Percentiles rank a stretch among this genome's conserved stretches.
Conservation (phyloP, 2,888 invertebrate species). For the Meloe dianella region DNA sequence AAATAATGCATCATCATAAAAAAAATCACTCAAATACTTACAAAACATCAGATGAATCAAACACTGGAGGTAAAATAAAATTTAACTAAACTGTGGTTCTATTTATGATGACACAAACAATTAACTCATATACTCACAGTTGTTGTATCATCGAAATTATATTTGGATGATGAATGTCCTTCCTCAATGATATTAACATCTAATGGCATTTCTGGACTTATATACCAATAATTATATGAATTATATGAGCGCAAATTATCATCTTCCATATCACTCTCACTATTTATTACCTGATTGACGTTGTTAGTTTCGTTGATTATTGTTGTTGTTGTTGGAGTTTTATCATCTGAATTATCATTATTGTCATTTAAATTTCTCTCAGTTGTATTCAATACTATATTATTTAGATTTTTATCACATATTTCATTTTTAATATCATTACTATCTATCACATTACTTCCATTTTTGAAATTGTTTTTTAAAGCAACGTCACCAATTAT, state of each 20-base stretch:
- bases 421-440: conserved; percentile 29
- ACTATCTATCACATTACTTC: conserved; percentile 37
- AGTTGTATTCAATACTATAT: conserved; percentile 8
- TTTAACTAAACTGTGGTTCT: conserved; percentile 17
- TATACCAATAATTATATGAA: conserved; percentile 65
- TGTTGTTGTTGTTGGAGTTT: neutral
- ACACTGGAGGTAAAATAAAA: conserved; percentile 12
- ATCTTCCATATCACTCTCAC: conserved; percentile 40
- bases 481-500: conserved; percentile 26
- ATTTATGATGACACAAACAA: conserved; percentile 31
- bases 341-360: neutral
- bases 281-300: conserved; percentile 38
- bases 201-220: conserved; percentile 61
- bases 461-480: conserved; percentile 28
- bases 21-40: conserved; percentile 19
- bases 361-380: neutral
- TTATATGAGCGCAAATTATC: conserved; percentile 60
- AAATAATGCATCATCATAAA: conserved; percentile 28
- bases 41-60: conserved; percentile 7
- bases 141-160: conserved; percentile 27
- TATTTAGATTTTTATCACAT: conserved; percentile 34
- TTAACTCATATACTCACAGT: conserved; percentile 32
- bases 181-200: conserved; percentile 58
- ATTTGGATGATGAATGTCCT: conserved; percentile 21
- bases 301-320: conserved; percentile 20